Conservation (phyloP, 1,140 invertebrate species). For the Bombus terrestris region DNA sequence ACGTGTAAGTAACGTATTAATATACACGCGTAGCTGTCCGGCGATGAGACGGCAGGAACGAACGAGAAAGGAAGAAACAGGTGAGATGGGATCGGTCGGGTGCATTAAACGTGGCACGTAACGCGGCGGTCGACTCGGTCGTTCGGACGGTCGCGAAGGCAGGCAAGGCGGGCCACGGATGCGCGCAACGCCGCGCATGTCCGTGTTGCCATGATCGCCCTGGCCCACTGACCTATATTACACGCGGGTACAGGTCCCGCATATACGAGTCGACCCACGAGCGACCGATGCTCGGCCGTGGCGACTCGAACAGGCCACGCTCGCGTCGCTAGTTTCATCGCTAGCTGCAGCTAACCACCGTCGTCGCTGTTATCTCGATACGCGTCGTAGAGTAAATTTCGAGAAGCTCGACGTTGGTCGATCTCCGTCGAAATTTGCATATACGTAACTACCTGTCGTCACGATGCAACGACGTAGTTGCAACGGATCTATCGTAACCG, state of each 20-base stretch:
- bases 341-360: no score
- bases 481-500: no score
- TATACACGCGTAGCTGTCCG: no score
- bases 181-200: conserved; percentile 76
- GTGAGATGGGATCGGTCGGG: conserved; percentile 6
- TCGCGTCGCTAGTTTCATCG: neutral
- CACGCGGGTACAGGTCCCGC: conserved; percentile 79
- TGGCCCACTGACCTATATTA: conserved; percentile 83
- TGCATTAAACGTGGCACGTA: conserved; percentile 16
- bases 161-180: conserved; percentile 29
- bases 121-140: neutral
- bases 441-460: no score
- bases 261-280: conserved; percentile 72
- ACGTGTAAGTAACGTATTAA: no score
- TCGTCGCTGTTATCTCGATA: no score
- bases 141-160: conserved; percentile 1
- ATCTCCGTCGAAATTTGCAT: accelerated
- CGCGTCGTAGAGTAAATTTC: no score
- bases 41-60: no score
- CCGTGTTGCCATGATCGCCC: conserved; percentile 81
- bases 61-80: no score
- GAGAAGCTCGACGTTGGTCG: no score
- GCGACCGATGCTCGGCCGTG: conserved; percentile 71
- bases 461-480: no score
- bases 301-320: conserved; percentile 55